Conservation (phyloP, 2,888 invertebrate genomes). For the Orthonevra nobilis region DNA sequence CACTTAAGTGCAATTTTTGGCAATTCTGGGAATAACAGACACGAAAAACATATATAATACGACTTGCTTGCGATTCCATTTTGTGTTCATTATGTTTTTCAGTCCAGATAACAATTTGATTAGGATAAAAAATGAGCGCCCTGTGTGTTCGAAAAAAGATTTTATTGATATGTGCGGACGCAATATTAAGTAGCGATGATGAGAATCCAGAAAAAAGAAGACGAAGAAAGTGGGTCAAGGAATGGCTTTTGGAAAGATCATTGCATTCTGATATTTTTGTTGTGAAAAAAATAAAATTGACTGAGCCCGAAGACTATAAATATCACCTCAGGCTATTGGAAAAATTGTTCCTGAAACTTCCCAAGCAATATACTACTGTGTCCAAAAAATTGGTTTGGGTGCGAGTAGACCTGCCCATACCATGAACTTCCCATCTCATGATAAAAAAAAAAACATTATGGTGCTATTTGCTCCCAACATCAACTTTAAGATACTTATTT, state of each 20-base stretch:
- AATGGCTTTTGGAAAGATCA: slow-evolving; percentile 1
- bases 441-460: no score
- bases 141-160: no score
- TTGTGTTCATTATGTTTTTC: not conserved
- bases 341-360: slow-evolving; percentile 16
- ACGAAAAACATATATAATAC: slow-evolving; percentile 1
- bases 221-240: slow-evolving; percentile 11
- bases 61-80: slow-evolving; percentile 5
- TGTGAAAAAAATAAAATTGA: slow-evolving; percentile 7
- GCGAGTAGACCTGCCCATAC: no score
- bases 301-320: slow-evolving; percentile 6
- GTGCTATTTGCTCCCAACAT: no score
- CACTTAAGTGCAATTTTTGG: no score
- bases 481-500: no score
- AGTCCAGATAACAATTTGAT: not conserved
- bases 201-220: slow-evolving; percentile 8
- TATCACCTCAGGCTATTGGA: slow-evolving; percentile 18
- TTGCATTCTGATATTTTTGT: slow-evolving; percentile 12
- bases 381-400: no score
- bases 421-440: no score
- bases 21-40: no score
- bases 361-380: no score
- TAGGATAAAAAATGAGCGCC: slow-evolving; percentile 9
- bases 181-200: not conserved
- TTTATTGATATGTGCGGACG: no score